Conservation (phyloP, 1,140 invertebrate genomes). For the Aporrectodea caliginosa region DNA sequence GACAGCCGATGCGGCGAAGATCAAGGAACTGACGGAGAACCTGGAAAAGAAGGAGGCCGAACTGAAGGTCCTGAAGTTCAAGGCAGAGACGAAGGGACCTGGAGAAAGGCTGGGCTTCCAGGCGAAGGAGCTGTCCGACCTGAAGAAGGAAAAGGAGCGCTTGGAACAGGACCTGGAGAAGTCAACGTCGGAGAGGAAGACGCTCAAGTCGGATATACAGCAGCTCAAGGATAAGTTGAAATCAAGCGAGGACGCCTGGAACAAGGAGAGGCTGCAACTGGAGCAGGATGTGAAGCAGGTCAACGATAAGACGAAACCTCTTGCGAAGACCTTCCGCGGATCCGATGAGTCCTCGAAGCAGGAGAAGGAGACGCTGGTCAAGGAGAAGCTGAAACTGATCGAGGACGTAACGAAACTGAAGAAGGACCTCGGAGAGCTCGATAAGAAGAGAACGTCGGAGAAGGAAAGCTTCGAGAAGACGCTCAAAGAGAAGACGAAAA, state of each 20-base stretch:
- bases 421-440: neutral
- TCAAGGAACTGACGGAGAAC: neutral
- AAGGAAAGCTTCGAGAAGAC: neutral
- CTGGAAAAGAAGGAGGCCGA: neutral
- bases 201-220: neutral
- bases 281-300: neutral
- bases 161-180: neutral
- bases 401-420: neutral
- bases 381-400: neutral
- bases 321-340: neutral
- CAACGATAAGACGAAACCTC: neutral
- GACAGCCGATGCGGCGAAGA: neutral
- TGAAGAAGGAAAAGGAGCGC: neutral
- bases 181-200: neutral
- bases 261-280: neutral
- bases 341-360: neutral
- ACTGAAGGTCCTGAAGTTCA: neutral
- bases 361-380: neutral
- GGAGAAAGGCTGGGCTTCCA: neutral
- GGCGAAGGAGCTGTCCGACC: neutral
- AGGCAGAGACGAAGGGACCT: neutral
- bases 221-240: neutral
- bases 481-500: neutral
- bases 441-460: neutral
- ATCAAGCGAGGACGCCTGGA: neutral